Conservation (phyloP, 2,113 vertebrate genomes). For the Phrynosoma platyrhinos region DNA sequence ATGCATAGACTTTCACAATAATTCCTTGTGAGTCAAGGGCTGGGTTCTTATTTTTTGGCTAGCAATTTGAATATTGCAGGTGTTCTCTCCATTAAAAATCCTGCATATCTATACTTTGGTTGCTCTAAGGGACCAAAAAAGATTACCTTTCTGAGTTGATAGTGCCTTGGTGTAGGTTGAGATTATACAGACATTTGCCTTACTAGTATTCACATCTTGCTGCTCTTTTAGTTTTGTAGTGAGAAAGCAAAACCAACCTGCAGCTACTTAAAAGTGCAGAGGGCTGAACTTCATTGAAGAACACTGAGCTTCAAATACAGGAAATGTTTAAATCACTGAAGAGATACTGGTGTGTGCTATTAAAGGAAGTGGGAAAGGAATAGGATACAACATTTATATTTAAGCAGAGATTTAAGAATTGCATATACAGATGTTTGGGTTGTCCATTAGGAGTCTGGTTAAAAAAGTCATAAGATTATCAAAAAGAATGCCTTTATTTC, state of each 20-base stretch:
- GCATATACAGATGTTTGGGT: neutral
- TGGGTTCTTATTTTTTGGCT: neutral
- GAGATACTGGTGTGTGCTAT: neutral
- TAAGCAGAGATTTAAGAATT: neutral
- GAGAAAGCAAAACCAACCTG: neutral
- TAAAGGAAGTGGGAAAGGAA: neutral
- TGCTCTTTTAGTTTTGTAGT: neutral
- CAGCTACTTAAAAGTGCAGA: neutral
- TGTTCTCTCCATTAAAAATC: neutral
- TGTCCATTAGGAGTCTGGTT: neutral
- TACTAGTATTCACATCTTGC: neutral
- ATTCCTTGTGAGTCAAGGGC: fast-evolving
- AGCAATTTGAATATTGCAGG: neutral
- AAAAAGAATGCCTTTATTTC: neutral
- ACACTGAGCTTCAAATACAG: neutral
- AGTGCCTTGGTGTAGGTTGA: neutral
- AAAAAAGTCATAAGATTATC: neutral
- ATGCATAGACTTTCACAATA: neutral
- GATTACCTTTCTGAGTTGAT: neutral
- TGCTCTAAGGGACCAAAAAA: neutral
- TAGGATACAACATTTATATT: neutral
- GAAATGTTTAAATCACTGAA: neutral
- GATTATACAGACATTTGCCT: neutral
- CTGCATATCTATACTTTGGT: neutral
- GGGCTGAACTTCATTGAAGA: neutral